A percentile compares a stretch with the other conserved stretches of the same genome.
phyloP scores from a whole-genome alignment of 2,797 vertebrate species.

The Siniperca undulata region DNA sequence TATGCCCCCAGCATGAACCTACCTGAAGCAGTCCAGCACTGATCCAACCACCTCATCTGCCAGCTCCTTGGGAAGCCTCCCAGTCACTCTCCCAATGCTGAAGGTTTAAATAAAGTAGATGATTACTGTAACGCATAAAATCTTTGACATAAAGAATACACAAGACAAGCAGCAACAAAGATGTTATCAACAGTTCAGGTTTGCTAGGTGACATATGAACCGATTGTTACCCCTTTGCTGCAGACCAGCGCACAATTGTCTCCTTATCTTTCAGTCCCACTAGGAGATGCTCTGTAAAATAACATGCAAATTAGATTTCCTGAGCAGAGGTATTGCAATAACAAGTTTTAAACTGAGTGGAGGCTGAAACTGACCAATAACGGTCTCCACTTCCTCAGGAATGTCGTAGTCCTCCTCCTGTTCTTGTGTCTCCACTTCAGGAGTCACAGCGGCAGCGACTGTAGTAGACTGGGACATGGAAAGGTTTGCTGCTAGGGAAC shows the following conservation, averaged over 20 bases:
- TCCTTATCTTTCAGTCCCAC: conserved; percentile 96
- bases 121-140: conserved; percentile 10
- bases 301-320: conserved; percentile 18
- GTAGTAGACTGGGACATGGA: conserved; percentile 67
- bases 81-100: conserved; percentile 95
- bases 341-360: not conserved
- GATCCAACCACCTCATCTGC: conserved; percentile 97
- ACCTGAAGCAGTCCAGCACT: conserved; percentile 96
- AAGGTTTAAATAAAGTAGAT: conserved; percentile 26
- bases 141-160: conserved; percentile 17
- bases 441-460: conserved; percentile 43
- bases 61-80: conserved; percentile 93
- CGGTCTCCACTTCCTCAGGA: conserved; percentile 93
- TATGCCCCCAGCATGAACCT: conserved; percentile 32
- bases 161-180: conserved; percentile 46
- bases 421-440: conserved; percentile 57
- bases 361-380: conserved; percentile 88
- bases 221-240: conserved; percentile 93
- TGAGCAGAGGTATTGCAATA: not conserved
- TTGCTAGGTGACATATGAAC: not conserved
- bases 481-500: conserved; percentile 91
- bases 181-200: conserved; percentile 13
- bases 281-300: conserved; percentile 91
- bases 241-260: conserved; percentile 97
- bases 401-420: conserved; percentile 93